Evolutionary conservation across 1,140 invertebrate genomes (phyloP).

Genomic region (Drosophila suzukii): DNA sequence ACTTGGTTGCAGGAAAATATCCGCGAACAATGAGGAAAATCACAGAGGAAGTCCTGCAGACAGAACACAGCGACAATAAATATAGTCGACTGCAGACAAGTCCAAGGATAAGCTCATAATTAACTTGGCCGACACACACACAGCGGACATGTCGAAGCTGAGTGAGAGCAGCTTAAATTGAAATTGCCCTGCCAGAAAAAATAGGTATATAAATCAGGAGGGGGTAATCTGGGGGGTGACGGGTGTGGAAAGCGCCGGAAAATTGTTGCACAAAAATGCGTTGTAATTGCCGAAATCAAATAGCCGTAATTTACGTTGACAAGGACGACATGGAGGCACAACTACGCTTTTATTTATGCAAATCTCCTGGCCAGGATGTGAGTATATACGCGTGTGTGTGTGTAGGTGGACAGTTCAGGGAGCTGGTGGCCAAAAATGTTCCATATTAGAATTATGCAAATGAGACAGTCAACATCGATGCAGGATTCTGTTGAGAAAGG

Average conservation of each 20-base stretch:
- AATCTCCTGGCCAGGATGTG: conserved; percentile 51
- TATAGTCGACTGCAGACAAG: conserved; percentile 66
- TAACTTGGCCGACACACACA: conserved; percentile 50
- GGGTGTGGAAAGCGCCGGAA: neutral
- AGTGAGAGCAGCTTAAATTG: conserved; percentile 63
- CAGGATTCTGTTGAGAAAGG: conserved; percentile 17
- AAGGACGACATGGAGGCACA: conserved; percentile 35
- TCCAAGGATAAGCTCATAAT: conserved; percentile 72
- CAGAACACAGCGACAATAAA: conserved; percentile 42
- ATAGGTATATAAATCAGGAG: neutral
- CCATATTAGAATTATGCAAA: conserved; percentile 83
- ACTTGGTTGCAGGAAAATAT: conserved; percentile 40
- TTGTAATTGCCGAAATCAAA: conserved; percentile 82
- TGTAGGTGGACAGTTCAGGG: conserved; percentile 53
- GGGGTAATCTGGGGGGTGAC: neutral
- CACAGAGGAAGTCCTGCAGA: conserved; percentile 33
- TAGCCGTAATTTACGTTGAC: conserved; percentile 77
- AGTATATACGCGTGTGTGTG: conserved; percentile 3
- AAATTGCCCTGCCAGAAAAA: conserved; percentile 48
- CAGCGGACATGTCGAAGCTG: conserved; percentile 56
- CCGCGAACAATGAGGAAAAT: conserved; percentile 41
- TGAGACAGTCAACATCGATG: conserved; percentile 46
- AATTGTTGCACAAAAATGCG: conserved; percentile 81
- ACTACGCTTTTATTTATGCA: conserved; percentile 78
- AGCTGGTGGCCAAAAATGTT: conserved; percentile 66